Evolutionary conservation across 2,113 vertebrate genomes (phyloP).

Genomic region (Apteryx owenii): DNA sequence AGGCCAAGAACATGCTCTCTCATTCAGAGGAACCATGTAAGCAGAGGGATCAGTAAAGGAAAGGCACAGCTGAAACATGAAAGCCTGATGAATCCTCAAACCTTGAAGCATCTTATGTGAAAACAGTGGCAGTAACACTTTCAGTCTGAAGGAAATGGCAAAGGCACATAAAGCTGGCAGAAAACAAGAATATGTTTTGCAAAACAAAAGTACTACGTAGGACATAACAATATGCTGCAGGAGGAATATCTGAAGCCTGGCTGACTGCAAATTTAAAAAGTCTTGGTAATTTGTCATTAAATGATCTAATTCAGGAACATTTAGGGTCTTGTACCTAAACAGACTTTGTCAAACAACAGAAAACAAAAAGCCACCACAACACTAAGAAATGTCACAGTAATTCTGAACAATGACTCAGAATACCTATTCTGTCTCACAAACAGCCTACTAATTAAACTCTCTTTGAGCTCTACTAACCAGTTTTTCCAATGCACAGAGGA

Average conservation of each 20-base stretch:
- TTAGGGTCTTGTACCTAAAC: constrained; percentile 36
- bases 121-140: neutral
- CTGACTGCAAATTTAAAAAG: constrained; percentile 19
- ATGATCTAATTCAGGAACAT: constrained; percentile 38
- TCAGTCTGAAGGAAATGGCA: neutral
- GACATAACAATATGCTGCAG: neutral
- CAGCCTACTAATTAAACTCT: constrained; percentile 80
- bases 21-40: rapidly evolving
- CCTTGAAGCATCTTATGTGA: neutral
- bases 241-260: constrained; percentile 4
- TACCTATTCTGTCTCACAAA: constrained; percentile 70
- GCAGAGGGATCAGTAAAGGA: neutral
- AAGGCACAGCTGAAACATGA: neutral
- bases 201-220: neutral
- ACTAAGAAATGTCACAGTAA: constrained; percentile 65
- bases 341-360: neutral
- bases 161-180: neutral
- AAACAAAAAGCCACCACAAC: constrained; percentile 54
- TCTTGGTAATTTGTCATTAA: constrained; percentile 60
- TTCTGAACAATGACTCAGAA: constrained; percentile 71
- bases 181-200: neutral
- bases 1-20: neutral
- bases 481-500: constrained; percentile 75
- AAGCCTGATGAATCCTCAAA: neutral
- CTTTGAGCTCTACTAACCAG: constrained; percentile 75